Evolutionary conservation across 2,113 vertebrate species (phyloP).

Genomic region (Holacanthus passer): DNA sequence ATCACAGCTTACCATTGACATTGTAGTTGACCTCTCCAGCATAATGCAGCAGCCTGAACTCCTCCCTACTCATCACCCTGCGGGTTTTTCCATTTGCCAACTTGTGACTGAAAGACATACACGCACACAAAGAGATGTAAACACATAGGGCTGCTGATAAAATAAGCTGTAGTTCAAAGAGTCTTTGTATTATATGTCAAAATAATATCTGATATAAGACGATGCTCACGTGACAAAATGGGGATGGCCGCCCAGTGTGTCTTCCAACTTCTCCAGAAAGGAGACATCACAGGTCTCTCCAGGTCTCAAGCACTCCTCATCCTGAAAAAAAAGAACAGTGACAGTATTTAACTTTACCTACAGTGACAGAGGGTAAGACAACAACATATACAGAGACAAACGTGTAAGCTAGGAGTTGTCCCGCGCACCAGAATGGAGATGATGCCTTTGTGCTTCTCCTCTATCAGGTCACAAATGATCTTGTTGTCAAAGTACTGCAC

Average conservation of each 20-base stretch:
- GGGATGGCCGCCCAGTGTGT: conserved; percentile 91
- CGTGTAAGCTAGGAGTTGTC: not conserved
- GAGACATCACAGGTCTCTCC: conserved; percentile 94
- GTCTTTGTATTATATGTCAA: not conserved
- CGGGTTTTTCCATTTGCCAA: conserved; percentile 94
- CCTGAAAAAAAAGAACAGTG: conserved; percentile 78
- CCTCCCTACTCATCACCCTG: conserved; percentile 91
- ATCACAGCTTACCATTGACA: conserved; percentile 85
- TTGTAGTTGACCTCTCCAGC: conserved; percentile 98
- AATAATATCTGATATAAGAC: not conserved
- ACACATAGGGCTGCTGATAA: not conserved
- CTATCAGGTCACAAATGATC: conserved; percentile 97
- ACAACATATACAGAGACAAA: not conserved
- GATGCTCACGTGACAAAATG: conserved; percentile 95
- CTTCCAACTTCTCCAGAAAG: conserved; percentile 96
- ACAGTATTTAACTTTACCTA: not conserved
- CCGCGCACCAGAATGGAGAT: conserved; percentile 93
- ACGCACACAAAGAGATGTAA: not conserved
- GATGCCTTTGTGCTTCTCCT: conserved; percentile 98
- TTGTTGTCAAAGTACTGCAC: conserved; percentile 99
- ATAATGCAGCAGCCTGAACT: conserved; percentile 95
- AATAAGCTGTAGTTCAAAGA: not conserved
- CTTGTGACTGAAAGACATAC: conserved; percentile 89
- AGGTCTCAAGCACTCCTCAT: conserved; percentile 95
- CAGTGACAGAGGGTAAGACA: not conserved